A percentile compares a stretch with the other conserved stretches of the same genome.
These are phyloP conservation scores for Abscondita cerata DNA, from an alignment of 2,888 invertebrate species.

Conservation along the genomic window DNA sequence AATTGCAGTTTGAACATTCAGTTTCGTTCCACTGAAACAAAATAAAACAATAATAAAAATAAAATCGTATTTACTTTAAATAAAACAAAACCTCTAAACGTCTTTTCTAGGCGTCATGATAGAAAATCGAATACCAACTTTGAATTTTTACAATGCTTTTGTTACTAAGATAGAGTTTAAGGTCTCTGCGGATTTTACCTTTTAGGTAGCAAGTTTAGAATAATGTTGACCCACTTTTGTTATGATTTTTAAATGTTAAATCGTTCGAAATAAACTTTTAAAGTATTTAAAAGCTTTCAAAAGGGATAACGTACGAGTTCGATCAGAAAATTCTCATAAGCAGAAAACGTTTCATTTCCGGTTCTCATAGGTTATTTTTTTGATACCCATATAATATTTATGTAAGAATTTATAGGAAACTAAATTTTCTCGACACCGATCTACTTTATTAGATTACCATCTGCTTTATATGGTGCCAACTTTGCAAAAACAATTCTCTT, in stretches of 20 bases:
- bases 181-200: not conserved
- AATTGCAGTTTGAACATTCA: not conserved
- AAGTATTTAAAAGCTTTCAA: slow-evolving; percentile 3
- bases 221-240: no score
- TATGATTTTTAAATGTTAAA: no score
- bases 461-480: slow-evolving; percentile 17
- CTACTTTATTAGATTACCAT: slow-evolving; percentile 23
- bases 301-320: slow-evolving; percentile 5
- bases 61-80: slow-evolving; percentile 3
- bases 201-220: no score
- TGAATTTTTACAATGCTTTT: slow-evolving; percentile 15
- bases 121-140: slow-evolving; percentile 20
- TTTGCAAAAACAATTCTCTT: slow-evolving; percentile 13
- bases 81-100: slow-evolving; percentile 4
- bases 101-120: slow-evolving; percentile 1
- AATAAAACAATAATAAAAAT: no score
- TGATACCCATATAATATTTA: slow-evolving; percentile 18
- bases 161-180: slow-evolving; percentile 12
- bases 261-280: not conserved
- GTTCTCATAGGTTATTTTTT: slow-evolving; percentile 14
- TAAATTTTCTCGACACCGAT: slow-evolving; percentile 17
- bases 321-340: slow-evolving; percentile 19
- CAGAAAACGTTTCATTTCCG: slow-evolving; percentile 26
- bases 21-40: not conserved
- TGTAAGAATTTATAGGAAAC: slow-evolving; percentile 20